phyloP scores from a whole-genome alignment of 2,113 vertebrate species.

The Pardalotus punctatus region DNA sequence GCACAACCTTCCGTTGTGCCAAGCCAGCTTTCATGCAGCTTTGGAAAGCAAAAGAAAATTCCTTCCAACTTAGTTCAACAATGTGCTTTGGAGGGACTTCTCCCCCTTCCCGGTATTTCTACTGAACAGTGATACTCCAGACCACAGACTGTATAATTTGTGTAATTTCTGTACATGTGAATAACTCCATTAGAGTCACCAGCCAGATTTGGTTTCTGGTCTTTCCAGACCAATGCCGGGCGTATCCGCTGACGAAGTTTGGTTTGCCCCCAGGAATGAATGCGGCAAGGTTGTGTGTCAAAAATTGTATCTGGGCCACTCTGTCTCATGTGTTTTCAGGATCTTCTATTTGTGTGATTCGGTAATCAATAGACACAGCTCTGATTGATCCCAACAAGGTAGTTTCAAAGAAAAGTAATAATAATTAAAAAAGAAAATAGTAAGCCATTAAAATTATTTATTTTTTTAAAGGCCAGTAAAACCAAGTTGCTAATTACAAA shows the following conservation, averaged over 20 bases:
- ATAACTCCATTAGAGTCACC: not conserved
- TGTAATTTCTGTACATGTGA: not conserved
- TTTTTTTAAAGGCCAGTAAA: slow-evolving; percentile 27
- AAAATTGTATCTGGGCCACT: not conserved
- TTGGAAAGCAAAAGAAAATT: not conserved
- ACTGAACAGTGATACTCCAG: not conserved
- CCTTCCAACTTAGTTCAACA: not conserved
- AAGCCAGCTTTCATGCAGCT: not conserved
- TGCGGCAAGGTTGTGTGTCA: not conserved
- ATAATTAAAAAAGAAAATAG: not conserved
- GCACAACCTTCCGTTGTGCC: not conserved
- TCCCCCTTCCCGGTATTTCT: fast-evolving
- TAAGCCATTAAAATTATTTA: slow-evolving; percentile 13
- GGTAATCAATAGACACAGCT: not conserved
- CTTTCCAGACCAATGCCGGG: not conserved
- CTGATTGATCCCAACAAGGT: not conserved
- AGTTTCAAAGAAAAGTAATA: not conserved
- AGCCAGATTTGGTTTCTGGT: not conserved
- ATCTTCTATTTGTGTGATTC: not conserved
- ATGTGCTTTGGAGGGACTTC: not conserved
- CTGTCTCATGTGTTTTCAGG: not conserved
- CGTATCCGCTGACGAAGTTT: fast-evolving
- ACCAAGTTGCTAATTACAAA: slow-evolving; percentile 29
- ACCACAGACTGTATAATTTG: no score
- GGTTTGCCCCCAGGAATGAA: not conserved